phyloP scores from a whole-genome alignment of 2,888 invertebrate species.

The Junonia oenone region DNA sequence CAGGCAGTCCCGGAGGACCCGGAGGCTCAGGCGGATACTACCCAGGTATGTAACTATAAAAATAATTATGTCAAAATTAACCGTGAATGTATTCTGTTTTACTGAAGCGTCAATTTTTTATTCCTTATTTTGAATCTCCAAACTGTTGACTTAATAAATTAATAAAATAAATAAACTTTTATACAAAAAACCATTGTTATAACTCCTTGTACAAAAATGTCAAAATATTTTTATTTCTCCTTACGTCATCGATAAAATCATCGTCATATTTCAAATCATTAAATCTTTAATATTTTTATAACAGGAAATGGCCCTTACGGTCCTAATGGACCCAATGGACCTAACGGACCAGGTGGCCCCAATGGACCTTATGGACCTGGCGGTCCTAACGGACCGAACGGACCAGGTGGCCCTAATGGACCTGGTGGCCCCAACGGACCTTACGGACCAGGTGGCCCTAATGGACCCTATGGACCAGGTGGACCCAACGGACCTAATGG shows the following conservation, averaged over 20 bases:
- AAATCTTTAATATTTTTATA: background rate
- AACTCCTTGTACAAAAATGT: background rate
- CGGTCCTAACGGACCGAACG: slow-evolving; percentile 16
- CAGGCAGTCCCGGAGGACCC: slow-evolving; percentile 35
- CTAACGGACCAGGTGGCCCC: slow-evolving; percentile 39
- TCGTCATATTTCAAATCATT: background rate
- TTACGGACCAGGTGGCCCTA: slow-evolving; percentile 34
- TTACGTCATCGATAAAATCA: background rate
- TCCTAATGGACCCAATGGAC: slow-evolving; percentile 36
- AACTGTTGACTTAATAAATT: too few relatives aligned
- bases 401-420: slow-evolving; percentile 31
- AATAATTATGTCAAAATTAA: background rate
- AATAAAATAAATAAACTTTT: too few relatives aligned
- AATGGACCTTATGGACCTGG: slow-evolving; percentile 28
- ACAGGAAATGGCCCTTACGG: slow-evolving; percentile 37
- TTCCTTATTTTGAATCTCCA: too few relatives aligned
- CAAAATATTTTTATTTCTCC: too few relatives aligned
- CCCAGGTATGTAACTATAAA: background rate
- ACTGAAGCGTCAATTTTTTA: too few relatives aligned
- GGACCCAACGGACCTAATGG: slow-evolving; percentile 34
- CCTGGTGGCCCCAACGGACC: slow-evolving; percentile 39
- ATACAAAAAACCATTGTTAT: too few relatives aligned
- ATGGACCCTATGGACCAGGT: slow-evolving; percentile 40
- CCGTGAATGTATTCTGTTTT: too few relatives aligned
- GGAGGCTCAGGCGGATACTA: slow-evolving; percentile 38